These are phyloP conservation scores for Pandemis heparana DNA, from an alignment of 2,888 invertebrate species.

Conservation along the genomic window DNA sequence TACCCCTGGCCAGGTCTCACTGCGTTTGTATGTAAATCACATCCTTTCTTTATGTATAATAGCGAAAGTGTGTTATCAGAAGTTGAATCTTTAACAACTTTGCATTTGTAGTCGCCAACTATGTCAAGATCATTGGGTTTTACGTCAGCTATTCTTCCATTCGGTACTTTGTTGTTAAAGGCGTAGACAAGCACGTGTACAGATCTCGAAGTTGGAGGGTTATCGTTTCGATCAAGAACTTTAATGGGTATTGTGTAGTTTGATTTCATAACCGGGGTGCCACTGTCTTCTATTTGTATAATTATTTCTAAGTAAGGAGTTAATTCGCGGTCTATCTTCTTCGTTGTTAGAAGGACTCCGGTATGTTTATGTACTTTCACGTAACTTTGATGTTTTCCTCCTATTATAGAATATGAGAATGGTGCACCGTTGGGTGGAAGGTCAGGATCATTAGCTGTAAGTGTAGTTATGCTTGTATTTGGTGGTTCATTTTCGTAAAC, in stretches of 20 bases:
- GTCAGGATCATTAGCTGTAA: conserved; percentile 96
- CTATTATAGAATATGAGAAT: conserved; percentile 92
- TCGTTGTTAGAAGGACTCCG: conserved; percentile 92
- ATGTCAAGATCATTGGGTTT: conserved; percentile 96
- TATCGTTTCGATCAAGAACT: conserved; percentile 95
- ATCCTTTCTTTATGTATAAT: conserved; percentile 90
- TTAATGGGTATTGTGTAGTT: conserved; percentile 91
- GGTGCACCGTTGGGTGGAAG: conserved; percentile 96
- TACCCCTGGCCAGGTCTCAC: conserved; percentile 90
- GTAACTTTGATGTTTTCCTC: conserved; percentile 91
- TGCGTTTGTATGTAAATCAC: conserved; percentile 91
- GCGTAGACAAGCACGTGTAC: conserved; percentile 92
- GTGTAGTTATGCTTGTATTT: conserved; percentile 92
- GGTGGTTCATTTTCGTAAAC: conserved; percentile 95
- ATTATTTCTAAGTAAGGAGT: conserved; percentile 90
- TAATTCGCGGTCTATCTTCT: conserved; percentile 92
- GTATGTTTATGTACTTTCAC: conserved; percentile 92
- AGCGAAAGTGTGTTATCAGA: conserved; percentile 85
- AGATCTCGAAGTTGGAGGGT: conserved; percentile 93
- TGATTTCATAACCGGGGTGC: conserved; percentile 92
- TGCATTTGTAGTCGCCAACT: conserved; percentile 95
- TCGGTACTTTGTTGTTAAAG: conserved; percentile 90
- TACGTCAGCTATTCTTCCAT: conserved; percentile 95
- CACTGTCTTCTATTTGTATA: conserved; percentile 96
- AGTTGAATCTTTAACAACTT: conserved; percentile 89